Evolutionary conservation across 1,140 invertebrate species (phyloP).

Genomic region (Drosophila parvula): DNA sequence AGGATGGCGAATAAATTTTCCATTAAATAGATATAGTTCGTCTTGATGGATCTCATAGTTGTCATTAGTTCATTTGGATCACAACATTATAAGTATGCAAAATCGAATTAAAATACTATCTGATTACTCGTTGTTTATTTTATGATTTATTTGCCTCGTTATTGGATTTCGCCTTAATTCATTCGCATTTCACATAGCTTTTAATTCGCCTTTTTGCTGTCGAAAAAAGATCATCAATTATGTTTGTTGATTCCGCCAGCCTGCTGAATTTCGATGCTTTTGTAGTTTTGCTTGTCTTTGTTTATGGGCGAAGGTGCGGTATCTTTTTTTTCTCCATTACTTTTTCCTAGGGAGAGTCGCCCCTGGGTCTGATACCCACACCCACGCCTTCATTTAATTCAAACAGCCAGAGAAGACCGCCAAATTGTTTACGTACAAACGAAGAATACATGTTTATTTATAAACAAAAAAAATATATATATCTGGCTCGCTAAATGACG

Average conservation of each 20-base stretch:
- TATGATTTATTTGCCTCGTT: slow-evolving; percentile 45
- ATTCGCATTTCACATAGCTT: slow-evolving; percentile 33
- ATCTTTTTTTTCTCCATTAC: slow-evolving; percentile 26
- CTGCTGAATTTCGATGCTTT: slow-evolving; percentile 29
- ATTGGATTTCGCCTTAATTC: slow-evolving; percentile 37
- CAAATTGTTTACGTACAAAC: slow-evolving; percentile 42
- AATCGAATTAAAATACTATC: slow-evolving; percentile 30
- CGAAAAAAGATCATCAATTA: slow-evolving; percentile 65
- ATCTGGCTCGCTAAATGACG: slow-evolving; percentile 58
- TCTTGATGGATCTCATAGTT: slow-evolving; percentile 8
- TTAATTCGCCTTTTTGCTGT: slow-evolving; percentile 37
- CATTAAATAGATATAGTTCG: slow-evolving; percentile 2
- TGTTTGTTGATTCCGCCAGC: slow-evolving; percentile 42
- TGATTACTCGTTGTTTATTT: slow-evolving; percentile 27
- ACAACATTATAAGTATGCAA: slow-evolving; percentile 9
- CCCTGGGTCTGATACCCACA: slow-evolving; percentile 48
- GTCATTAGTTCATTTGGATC: slow-evolving; percentile 3
- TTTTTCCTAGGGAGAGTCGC: slow-evolving; percentile 42
- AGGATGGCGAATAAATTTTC: slow-evolving; percentile 14
- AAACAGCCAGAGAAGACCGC: slow-evolving; percentile 29
- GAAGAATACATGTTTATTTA: slow-evolving; percentile 59
- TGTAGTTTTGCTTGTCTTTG: slow-evolving; percentile 28
- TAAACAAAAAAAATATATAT: slow-evolving; percentile 54
- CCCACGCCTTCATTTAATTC: slow-evolving; percentile 53
- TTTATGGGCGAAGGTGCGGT: slow-evolving; percentile 58